A percentile compares a stretch with the other conserved stretches of the same genome.
phyloP scores from a whole-genome alignment of 2,888 invertebrate genomes.

The Drosophila cyrtoloma region DNA sequence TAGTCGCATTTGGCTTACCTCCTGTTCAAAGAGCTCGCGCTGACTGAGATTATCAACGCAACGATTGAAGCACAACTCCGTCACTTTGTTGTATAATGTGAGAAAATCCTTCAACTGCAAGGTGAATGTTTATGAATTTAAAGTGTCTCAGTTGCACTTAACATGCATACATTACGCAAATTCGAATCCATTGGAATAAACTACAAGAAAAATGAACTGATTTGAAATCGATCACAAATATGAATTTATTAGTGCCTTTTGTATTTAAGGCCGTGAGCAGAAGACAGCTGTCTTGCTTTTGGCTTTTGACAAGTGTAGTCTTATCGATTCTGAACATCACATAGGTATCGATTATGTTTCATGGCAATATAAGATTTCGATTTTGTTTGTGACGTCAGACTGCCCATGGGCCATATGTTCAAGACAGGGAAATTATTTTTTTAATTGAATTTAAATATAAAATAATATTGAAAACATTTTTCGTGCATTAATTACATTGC shows the following conservation, averaged over 20 bases:
- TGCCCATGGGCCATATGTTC: background rate
- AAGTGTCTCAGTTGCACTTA: background rate
- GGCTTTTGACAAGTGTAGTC: constrained; percentile 11
- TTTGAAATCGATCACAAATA: constrained; percentile 19
- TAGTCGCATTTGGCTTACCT: constrained; percentile 60
- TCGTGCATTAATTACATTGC: background rate
- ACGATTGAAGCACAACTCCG: constrained; percentile 84
- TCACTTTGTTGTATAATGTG: constrained; percentile 85
- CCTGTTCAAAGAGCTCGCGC: constrained; percentile 73
- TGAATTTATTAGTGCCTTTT: constrained; percentile 37
- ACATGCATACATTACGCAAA: constrained; percentile 51
- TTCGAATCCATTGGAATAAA: constrained; percentile 49
- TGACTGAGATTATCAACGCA: constrained; percentile 84
- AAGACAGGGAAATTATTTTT: background rate
- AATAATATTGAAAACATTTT: background rate
- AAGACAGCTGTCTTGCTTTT: constrained; percentile 48
- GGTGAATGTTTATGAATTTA: constrained; percentile 11
- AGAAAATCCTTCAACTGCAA: constrained; percentile 84
- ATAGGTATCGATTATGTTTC: constrained; percentile 5
- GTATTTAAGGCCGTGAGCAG: constrained; percentile 10
- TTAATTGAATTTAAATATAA: background rate
- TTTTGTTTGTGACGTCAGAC: background rate
- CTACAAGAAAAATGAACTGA: background rate
- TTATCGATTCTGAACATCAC: constrained; percentile 25
- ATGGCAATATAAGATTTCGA: background rate